These are phyloP conservation scores for Ramphastos sulfuratus DNA, from an alignment of 2,113 vertebrate genomes.

Conservation along the genomic window DNA sequence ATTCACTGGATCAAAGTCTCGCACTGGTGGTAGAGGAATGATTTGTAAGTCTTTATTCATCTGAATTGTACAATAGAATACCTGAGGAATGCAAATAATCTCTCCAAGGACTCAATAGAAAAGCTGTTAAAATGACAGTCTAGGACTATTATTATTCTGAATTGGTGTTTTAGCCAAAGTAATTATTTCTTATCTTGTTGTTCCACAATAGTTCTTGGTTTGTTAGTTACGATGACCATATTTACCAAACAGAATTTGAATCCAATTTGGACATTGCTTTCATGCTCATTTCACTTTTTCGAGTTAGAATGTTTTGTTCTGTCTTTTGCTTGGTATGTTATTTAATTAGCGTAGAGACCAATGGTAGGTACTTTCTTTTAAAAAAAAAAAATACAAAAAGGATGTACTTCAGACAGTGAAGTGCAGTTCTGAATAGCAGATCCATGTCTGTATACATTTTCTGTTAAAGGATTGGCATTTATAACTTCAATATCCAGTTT, in stretches of 20 bases:
- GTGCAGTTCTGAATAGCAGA: neutral
- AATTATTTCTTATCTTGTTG: conserved; percentile 85
- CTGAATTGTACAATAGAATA: conserved; percentile 92
- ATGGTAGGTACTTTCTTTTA: conserved; percentile 15
- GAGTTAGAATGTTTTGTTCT: neutral
- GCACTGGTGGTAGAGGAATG: conserved; percentile 94
- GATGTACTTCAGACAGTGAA: neutral
- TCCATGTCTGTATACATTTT: neutral
- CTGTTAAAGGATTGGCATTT: neutral
- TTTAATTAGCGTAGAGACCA: neutral
- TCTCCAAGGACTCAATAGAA: conserved; percentile 87
- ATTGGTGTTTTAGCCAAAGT: conserved; percentile 86
- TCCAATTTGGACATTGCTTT: conserved; percentile 48
- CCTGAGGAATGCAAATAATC: conserved; percentile 99
- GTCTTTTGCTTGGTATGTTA: neutral
- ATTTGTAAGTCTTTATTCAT: conserved; percentile 99
- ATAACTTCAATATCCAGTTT: neutral
- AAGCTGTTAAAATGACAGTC: conserved; percentile 88
- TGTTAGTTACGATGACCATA: conserved; percentile 72
- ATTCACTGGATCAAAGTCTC: conserved; percentile 98
- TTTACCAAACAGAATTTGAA: conserved; percentile 62
- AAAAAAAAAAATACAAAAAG: neutral
- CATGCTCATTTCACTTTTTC: conserved; percentile 39
- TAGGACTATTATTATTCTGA: conserved; percentile 91
- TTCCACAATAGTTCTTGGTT: conserved; percentile 77